Percentiles rank a stretch among this genome's conserved stretches.
These are phyloP conservation scores for Malacoctenus gilli DNA, from an alignment of 2,797 vertebrate species.

Conservation along the genomic window DNA sequence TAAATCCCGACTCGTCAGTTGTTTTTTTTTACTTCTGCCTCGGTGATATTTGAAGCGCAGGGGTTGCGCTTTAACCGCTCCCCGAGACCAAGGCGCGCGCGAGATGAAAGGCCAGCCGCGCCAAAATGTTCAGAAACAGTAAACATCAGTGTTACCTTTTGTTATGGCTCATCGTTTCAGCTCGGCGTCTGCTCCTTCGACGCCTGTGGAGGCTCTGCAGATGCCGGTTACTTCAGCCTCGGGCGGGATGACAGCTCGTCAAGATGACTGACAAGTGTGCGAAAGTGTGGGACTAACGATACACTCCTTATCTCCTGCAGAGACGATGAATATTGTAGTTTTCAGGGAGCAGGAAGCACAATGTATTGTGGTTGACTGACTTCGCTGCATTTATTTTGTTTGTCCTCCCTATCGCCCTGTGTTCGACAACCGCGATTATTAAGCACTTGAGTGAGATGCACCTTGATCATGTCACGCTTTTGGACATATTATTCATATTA, in stretches of 20 bases:
- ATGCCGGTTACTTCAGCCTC: conserved; percentile 43
- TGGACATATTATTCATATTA: too few relatives aligned
- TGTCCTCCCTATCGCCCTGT: conserved; percentile 6
- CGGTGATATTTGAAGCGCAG: neutral
- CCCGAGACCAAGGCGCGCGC: conserved; percentile 27
- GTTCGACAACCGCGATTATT: conserved; percentile 1
- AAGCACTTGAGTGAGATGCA: neutral
- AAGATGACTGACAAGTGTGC: conserved; percentile 57
- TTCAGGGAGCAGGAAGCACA: neutral
- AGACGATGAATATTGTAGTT: conserved; percentile 13
- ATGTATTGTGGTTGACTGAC: neutral
- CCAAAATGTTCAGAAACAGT: conserved; percentile 37
- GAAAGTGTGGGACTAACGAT: conserved; percentile 23
- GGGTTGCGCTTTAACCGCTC: conserved; percentile 13
- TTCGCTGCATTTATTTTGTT: conserved; percentile 9
- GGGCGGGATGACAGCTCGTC: conserved; percentile 46
- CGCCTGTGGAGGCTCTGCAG: conserved; percentile 43
- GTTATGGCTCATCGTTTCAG: conserved; percentile 24
- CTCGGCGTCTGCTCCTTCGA: conserved; percentile 27
- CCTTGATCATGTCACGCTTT: too few relatives aligned
- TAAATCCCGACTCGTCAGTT: conserved; percentile 17
- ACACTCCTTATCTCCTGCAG: conserved; percentile 16
- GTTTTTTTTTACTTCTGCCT: conserved; percentile 1
- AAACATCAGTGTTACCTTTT: conserved; percentile 49
- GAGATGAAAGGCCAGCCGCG: conserved; percentile 36